Evolutionary conservation across 2,797 vertebrate genomes (phyloP).

Genomic region (Pristis pectinata): DNA sequence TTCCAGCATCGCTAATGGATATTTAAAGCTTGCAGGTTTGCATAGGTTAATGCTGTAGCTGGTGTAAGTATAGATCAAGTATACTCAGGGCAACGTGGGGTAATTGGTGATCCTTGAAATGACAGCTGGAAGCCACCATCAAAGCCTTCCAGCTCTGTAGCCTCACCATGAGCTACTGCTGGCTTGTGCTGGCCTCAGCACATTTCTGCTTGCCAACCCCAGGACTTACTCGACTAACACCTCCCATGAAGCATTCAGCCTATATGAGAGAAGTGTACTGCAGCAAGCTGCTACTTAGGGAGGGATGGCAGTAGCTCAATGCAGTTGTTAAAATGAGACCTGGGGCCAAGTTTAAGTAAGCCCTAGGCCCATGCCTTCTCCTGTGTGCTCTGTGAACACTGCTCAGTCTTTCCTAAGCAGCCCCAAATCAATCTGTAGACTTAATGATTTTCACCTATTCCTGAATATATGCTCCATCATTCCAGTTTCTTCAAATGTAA

Average conservation of each 20-base stretch:
- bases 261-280: not conserved
- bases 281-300: not conserved
- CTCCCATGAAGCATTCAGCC: not conserved
- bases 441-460: not conserved
- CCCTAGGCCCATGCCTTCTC: not conserved
- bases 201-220: not conserved
- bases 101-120: not conserved
- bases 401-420: not conserved
- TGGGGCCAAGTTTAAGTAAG: not conserved
- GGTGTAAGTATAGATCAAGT: not conserved
- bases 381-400: not conserved
- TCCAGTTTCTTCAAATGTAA: not conserved
- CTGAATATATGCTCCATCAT: not conserved
- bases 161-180: not conserved
- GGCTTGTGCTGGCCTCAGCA: not conserved
- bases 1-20: not conserved
- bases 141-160: not conserved
- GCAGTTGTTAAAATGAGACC: not conserved
- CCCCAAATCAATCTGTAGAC: not conserved
- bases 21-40: not conserved
- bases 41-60: not conserved
- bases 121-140: not conserved
- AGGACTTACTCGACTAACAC: not conserved
- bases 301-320: no score
- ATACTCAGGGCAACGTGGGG: not conserved